These are phyloP conservation scores for Drosophila sordidapex DNA, from an alignment of 2,888 invertebrate genomes.

Conservation along the genomic window DNA sequence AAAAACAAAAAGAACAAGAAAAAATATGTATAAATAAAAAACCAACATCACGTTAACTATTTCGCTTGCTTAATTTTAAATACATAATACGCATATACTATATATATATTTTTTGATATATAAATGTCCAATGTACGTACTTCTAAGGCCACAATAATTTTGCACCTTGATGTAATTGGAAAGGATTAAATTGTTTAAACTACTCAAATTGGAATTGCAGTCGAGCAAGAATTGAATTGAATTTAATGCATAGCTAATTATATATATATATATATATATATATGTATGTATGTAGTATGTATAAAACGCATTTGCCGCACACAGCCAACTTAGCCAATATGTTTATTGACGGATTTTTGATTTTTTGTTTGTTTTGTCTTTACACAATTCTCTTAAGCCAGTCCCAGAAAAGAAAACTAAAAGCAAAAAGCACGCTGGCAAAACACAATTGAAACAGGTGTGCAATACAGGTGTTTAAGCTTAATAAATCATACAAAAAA, in stretches of 20 bases:
- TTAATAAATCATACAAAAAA: no score
- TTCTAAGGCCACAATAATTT: constrained; percentile 49
- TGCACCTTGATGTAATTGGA: constrained; percentile 29
- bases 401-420: no score
- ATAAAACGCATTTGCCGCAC: constrained; percentile 9
- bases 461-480: no score
- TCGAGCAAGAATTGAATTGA: constrained; percentile 14
- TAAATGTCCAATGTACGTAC: constrained; percentile 48
- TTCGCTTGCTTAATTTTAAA: constrained; percentile 49
- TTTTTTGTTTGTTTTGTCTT: no score
- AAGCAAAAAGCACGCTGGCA: no score
- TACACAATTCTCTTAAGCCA: no score
- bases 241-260: constrained; percentile 16
- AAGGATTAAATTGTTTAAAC: neutral
- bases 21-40: neutral
- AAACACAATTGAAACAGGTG: no score
- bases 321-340: constrained; percentile 9
- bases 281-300: neutral
- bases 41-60: constrained; percentile 16
- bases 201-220: constrained; percentile 12
- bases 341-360: no score
- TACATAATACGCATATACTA: constrained; percentile 32
- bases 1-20: neutral
- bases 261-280: constrained; percentile 13
- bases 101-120: constrained; percentile 36